These are phyloP conservation scores for Anoplopoma fimbria DNA, from an alignment of 2,113 vertebrate genomes.

Conservation along the genomic window DNA sequence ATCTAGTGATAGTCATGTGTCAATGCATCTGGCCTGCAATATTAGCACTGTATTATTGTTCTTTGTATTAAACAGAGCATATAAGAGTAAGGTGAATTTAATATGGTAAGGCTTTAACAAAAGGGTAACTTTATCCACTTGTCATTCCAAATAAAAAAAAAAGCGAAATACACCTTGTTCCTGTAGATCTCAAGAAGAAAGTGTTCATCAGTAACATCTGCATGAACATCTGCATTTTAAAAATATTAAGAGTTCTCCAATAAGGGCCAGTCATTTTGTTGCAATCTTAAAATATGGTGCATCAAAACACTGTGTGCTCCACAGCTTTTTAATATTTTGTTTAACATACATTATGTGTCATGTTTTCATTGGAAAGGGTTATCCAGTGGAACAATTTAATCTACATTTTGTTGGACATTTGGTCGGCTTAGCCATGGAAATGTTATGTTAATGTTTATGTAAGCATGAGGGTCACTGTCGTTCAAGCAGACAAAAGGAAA, in stretches of 20 bases:
- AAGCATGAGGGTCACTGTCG: slow-evolving; percentile 4
- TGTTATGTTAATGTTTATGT: slow-evolving; percentile 6
- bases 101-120: neutral
- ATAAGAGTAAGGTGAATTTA: neutral
- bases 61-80: neutral
- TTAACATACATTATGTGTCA: neutral
- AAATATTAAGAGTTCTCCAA: neutral
- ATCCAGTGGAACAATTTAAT: neutral
- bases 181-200: no score
- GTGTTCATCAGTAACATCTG: neutral
- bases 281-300: neutral
- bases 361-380: neutral
- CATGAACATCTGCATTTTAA: neutral
- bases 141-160: neutral
- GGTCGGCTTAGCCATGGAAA: neutral
- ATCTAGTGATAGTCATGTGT: slow-evolving; percentile 49
- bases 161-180: neutral
- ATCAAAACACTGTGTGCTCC: neutral
- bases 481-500: neutral
- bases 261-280: neutral
- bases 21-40: slow-evolving; percentile 28
- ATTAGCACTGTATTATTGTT: neutral
- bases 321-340: neutral
- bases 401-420: neutral
- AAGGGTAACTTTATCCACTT: neutral